Evolutionary conservation across 2,797 vertebrate genomes (phyloP).

Genomic region (Enteromius viviparus): DNA sequence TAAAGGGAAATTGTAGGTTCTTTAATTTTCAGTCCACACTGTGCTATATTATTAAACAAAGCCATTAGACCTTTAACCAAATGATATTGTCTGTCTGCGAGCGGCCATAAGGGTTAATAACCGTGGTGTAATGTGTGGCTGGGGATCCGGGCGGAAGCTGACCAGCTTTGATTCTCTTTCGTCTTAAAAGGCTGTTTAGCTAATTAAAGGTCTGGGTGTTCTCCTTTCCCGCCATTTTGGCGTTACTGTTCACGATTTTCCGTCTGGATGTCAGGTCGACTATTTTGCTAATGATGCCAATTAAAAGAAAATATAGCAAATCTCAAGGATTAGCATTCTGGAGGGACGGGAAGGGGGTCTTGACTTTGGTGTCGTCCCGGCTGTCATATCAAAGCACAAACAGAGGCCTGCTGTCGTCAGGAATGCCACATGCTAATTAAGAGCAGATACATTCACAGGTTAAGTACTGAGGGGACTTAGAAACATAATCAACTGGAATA

Average conservation of each 20-base stretch:
- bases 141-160: slow-evolving; percentile 23
- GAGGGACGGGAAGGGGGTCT: slow-evolving; percentile 36
- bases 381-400: slow-evolving; percentile 67
- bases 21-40: slow-evolving; percentile 1
- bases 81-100: slow-evolving; percentile 40
- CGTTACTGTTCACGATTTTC: slow-evolving; percentile 62
- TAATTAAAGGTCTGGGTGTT: slow-evolving; percentile 64
- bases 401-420: slow-evolving; percentile 59
- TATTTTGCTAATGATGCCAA: slow-evolving; percentile 77
- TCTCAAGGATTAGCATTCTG: slow-evolving; percentile 74
- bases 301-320: slow-evolving; percentile 77
- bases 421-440: slow-evolving; percentile 67
- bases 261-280: slow-evolving; percentile 69
- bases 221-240: slow-evolving; percentile 38
- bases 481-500: slow-evolving; percentile 38
- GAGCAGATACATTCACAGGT: slow-evolving; percentile 64
- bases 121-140: slow-evolving; percentile 36
- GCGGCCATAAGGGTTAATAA: slow-evolving; percentile 34
- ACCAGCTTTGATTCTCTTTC: slow-evolving; percentile 46
- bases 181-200: slow-evolving; percentile 53
- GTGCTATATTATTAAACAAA: slow-evolving; percentile 38
- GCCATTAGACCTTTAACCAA: slow-evolving; percentile 28
- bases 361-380: slow-evolving; percentile 40
- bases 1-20: not conserved
- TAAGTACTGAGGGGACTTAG: slow-evolving; percentile 64